A percentile compares a stretch with the other conserved stretches of the same genome.
phyloP scores from a whole-genome alignment of 1,140 invertebrate genomes.

The Brachionus calyciflorus region DNA sequence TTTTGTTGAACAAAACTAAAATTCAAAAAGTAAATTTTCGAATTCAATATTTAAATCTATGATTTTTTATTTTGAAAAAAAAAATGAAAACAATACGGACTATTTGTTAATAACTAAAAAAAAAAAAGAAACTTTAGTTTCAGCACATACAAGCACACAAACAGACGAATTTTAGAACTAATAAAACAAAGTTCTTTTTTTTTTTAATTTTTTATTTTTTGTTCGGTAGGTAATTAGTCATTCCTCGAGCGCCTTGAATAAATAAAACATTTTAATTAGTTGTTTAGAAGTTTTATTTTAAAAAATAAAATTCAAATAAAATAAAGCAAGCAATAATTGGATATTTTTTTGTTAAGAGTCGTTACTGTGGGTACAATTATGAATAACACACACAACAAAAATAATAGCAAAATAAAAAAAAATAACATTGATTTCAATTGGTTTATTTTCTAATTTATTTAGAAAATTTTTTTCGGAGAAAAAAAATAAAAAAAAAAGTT shows the following conservation, averaged over 20 bases:
- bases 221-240: too few relatives aligned
- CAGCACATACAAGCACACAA: conserved; percentile 14
- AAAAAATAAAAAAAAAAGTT: background rate
- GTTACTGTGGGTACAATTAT: background rate
- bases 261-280: conserved; percentile 38
- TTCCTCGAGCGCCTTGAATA: too few relatives aligned
- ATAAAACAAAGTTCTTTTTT: too few relatives aligned
- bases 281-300: conserved; percentile 8
- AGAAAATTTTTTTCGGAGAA: too few relatives aligned
- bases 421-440: conserved; percentile 17
- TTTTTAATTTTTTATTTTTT: too few relatives aligned
- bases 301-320: conserved; percentile 37
- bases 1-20: conserved; percentile 13
- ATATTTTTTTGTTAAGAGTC: background rate
- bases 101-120: conserved; percentile 15
- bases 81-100: conserved; percentile 17
- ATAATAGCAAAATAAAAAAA: background rate
- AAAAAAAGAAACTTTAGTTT: conserved; percentile 25
- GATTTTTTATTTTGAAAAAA: too few relatives aligned
- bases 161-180: background rate
- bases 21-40: conserved; percentile 20
- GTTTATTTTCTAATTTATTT: background rate
- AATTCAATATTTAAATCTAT: conserved; percentile 22
- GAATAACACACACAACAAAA: background rate
- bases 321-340: too few relatives aligned